Evolutionary conservation across 2,797 vertebrate genomes (phyloP).

Genomic region (Gadopsis bispinosus): DNA sequence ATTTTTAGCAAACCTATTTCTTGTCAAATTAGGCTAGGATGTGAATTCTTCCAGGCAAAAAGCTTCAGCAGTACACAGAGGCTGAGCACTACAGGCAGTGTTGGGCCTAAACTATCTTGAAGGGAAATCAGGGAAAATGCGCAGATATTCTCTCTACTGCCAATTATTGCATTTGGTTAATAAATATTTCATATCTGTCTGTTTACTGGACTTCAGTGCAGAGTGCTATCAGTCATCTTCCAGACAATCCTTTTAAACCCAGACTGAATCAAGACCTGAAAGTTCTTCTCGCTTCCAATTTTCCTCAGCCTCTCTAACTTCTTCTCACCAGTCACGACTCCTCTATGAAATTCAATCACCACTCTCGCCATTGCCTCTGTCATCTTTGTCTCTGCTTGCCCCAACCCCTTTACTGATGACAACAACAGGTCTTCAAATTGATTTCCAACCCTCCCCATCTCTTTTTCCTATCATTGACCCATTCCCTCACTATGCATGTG

Average conservation of each 20-base stretch:
- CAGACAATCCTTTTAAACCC: slow-evolving; percentile 8
- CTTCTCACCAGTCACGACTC: slow-evolving; percentile 18
- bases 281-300: slow-evolving; percentile 15
- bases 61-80: slow-evolving; percentile 1
- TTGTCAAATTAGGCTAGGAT: slow-evolving; percentile 52
- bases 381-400: slow-evolving; percentile 35
- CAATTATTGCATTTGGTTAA: slow-evolving; percentile 36
- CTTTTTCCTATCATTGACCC: slow-evolving; percentile 66
- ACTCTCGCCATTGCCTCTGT: slow-evolving; percentile 23
- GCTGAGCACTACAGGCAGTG: slow-evolving; percentile 1
- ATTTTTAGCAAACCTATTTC: slow-evolving; percentile 73
- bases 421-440: slow-evolving; percentile 66
- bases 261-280: background rate
- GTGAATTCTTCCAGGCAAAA: slow-evolving; percentile 37
- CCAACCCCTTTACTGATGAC: slow-evolving; percentile 38
- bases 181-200: slow-evolving; percentile 48
- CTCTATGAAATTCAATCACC: slow-evolving; percentile 35
- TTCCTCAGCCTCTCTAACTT: background rate
- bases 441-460: slow-evolving; percentile 61
- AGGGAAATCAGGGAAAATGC: slow-evolving; percentile 5
- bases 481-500: slow-evolving; percentile 50
- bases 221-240: slow-evolving; percentile 18
- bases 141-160: background rate
- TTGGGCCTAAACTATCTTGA: background rate
- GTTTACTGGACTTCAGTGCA: slow-evolving; percentile 17